Conservation (phyloP, 1,140 invertebrate genomes). For the Bombus confusus region DNA sequence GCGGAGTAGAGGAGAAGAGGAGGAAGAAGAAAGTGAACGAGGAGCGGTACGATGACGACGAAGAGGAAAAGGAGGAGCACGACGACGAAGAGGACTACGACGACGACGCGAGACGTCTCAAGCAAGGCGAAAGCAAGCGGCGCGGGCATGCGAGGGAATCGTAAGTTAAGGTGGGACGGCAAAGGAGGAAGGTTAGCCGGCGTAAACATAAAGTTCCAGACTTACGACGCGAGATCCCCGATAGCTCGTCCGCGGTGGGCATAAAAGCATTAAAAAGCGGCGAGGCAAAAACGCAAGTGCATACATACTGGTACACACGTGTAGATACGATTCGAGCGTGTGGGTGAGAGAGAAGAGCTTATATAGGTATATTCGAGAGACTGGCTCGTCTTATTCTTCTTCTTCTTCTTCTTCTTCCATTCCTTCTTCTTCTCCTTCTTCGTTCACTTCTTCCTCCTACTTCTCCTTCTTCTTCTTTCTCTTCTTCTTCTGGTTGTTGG, state of each 20-base stretch:
- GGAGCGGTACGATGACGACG: not conserved
- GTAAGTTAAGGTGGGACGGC: slow-evolving; percentile 81
- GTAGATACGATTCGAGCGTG: slow-evolving; percentile 9
- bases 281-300: slow-evolving; percentile 74
- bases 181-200: slow-evolving; percentile 76
- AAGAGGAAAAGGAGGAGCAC: slow-evolving; percentile 1
- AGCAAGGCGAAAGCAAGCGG: slow-evolving; percentile 73
- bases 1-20: not conserved
- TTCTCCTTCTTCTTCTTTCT: slow-evolving; percentile 12
- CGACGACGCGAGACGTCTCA: slow-evolving; percentile 81
- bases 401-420: slow-evolving; percentile 26
- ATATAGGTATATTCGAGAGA: slow-evolving; percentile 47
- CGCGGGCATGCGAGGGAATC: slow-evolving; percentile 77
- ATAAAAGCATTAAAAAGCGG: slow-evolving; percentile 80
- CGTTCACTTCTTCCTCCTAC: slow-evolving; percentile 39
- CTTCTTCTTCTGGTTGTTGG: slow-evolving; percentile 44
- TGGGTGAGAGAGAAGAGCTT: slow-evolving; percentile 23
- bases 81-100: slow-evolving; percentile 48
- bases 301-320: slow-evolving; percentile 55
- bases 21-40: not conserved
- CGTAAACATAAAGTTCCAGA: slow-evolving; percentile 83
- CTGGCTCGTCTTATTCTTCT: slow-evolving; percentile 37
- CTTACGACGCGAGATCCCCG: slow-evolving; percentile 83
- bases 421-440: slow-evolving; percentile 20
- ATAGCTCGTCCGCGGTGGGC: slow-evolving; percentile 82